Conservation (phyloP, 1,140 invertebrate species). For the Drosophila pachea region DNA sequence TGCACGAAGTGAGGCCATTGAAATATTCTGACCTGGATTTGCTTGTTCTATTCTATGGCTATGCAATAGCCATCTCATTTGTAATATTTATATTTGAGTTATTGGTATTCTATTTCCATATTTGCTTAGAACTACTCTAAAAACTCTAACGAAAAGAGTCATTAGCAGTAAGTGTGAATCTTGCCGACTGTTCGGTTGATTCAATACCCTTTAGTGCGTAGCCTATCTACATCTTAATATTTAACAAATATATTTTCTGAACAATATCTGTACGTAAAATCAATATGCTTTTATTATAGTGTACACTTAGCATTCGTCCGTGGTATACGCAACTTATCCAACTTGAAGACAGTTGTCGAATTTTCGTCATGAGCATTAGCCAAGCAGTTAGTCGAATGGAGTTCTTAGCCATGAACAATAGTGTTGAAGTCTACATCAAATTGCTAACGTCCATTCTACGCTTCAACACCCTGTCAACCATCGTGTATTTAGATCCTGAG, state of each 20-base stretch:
- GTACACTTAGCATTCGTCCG: too few relatives aligned
- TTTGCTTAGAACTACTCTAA: slow-evolving; percentile 31
- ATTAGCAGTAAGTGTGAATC: slow-evolving; percentile 9
- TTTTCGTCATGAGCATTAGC: too few relatives aligned
- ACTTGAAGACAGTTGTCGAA: too few relatives aligned
- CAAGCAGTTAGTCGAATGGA: not conserved
- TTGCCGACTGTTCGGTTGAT: not conserved
- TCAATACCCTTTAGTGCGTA: slow-evolving; percentile 1
- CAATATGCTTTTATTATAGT: too few relatives aligned
- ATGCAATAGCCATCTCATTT: not conserved
- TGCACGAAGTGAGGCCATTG: not conserved
- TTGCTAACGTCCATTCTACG: slow-evolving; percentile 10
- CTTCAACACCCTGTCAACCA: slow-evolving; percentile 18
- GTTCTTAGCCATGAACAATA: slow-evolving; percentile 23
- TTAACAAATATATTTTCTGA: too few relatives aligned
- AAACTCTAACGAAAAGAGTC: not conserved
- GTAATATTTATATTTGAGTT: slow-evolving; percentile 32
- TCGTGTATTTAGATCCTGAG: slow-evolving; percentile 31
- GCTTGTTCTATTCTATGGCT: slow-evolving; percentile 12
- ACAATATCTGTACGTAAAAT: too few relatives aligned
- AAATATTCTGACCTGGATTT: slow-evolving; percentile 11
- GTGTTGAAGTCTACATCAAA: slow-evolving; percentile 12
- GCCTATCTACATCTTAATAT: too few relatives aligned
- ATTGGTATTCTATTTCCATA: slow-evolving; percentile 33
- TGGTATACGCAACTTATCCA: too few relatives aligned